These are phyloP conservation scores for Pachydiplax longipennis DNA, from an alignment of 2,888 invertebrate species.

Conservation along the genomic window DNA sequence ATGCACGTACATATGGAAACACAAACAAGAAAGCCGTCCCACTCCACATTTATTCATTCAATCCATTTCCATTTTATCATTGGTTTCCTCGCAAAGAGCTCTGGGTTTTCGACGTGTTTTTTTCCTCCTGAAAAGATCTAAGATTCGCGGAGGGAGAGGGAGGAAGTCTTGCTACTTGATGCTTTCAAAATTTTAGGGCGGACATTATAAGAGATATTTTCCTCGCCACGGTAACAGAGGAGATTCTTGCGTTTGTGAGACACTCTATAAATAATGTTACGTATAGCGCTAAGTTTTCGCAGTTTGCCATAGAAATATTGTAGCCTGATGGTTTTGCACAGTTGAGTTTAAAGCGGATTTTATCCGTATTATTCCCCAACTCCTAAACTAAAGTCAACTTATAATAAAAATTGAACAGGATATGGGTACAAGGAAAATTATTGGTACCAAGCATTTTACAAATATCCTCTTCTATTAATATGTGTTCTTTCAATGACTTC, in stretches of 20 bases:
- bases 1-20: background rate
- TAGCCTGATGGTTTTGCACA: too few species aligned
- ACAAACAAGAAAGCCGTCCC: background rate
- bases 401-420: too few species aligned
- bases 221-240: background rate
- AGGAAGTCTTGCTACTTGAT: background rate
- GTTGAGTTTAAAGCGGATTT: too few species aligned
- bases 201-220: background rate
- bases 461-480: too few species aligned
- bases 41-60: slow-evolving; percentile 21
- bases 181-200: background rate
- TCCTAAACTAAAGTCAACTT: too few species aligned
- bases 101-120: background rate
- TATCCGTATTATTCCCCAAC: too few species aligned
- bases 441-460: too few species aligned
- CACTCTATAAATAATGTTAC: background rate
- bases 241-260: background rate
- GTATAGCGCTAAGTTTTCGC: background rate
- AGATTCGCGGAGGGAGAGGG: background rate
- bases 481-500: too few species aligned
- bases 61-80: slow-evolving; percentile 28
- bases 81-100: slow-evolving; percentile 20
- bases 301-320: too few species aligned
- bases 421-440: too few species aligned
- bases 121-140: background rate